A percentile compares a stretch with the other conserved stretches of the same genome.
These are phyloP conservation scores for Halcyon malimbica DNA, from an alignment of 2,113 vertebrate genomes.

Conservation along the genomic window DNA sequence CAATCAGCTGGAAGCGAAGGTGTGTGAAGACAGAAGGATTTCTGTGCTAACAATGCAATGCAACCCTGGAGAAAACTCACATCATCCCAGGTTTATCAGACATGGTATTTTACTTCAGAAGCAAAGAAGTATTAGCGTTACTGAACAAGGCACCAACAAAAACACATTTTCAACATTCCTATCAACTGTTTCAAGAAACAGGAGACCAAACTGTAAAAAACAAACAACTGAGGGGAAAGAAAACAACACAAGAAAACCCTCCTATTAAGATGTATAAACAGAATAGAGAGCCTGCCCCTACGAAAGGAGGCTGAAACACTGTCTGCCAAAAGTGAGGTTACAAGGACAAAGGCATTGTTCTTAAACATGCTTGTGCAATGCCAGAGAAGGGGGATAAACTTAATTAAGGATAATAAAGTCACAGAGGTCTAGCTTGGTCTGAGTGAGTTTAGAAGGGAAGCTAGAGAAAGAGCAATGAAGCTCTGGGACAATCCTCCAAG, in stretches of 20 bases:
- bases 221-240: not conserved
- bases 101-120: not conserved
- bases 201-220: not conserved
- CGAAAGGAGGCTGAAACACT: not conserved
- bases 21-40: not conserved
- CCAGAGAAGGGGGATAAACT: not conserved
- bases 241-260: too few species aligned
- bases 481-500: not conserved
- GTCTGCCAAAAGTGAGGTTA: not conserved
- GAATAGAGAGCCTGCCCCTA: not conserved
- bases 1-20: not conserved
- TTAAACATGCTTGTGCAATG: not conserved
- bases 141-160: not conserved
- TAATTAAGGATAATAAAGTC: not conserved
- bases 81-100: not conserved
- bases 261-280: not conserved
- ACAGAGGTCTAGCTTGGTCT: not conserved
- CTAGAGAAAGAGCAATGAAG: not conserved
- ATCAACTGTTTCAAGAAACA: not conserved
- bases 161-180: not conserved
- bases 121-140: not conserved
- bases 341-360: not conserved
- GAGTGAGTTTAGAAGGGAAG: not conserved
- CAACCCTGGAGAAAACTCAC: not conserved
- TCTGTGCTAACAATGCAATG: not conserved